Conservation (phyloP, 2,113 vertebrate species). For the Sylvia atricapilla region DNA sequence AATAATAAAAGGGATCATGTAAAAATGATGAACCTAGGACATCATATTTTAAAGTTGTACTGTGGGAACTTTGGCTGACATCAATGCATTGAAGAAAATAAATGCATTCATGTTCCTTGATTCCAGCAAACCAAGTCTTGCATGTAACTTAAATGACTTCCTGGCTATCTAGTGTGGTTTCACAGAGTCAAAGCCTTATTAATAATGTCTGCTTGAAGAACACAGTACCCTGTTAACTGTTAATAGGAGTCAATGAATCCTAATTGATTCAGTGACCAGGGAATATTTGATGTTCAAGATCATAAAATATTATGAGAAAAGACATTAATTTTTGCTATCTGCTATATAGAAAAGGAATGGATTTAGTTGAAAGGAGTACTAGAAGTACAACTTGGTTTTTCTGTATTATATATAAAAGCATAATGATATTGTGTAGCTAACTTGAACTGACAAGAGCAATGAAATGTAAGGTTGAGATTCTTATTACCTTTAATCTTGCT, state of each 20-base stretch:
- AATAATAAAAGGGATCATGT: background rate
- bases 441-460: background rate
- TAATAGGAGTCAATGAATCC: slow-evolving; percentile 4
- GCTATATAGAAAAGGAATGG: background rate
- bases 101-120: background rate
- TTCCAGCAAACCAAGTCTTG: background rate
- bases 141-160: background rate
- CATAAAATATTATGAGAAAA: slow-evolving; percentile 6
- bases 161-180: background rate
- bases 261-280: background rate
- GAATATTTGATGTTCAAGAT: slow-evolving; percentile 20
- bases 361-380: background rate
- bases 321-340: slow-evolving; percentile 13
- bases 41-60: background rate
- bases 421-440: background rate
- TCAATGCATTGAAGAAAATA: background rate
- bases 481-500: background rate
- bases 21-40: background rate
- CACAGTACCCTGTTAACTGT: background rate
- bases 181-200: background rate
- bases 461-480: background rate
- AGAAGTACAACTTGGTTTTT: background rate
- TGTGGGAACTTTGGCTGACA: background rate
- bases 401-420: background rate
- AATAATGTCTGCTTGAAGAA: background rate